Percentiles rank a stretch among this genome's conserved stretches.
phyloP scores from a whole-genome alignment of 2,797 vertebrate genomes.

The Hydrocynus forskahlii region DNA sequence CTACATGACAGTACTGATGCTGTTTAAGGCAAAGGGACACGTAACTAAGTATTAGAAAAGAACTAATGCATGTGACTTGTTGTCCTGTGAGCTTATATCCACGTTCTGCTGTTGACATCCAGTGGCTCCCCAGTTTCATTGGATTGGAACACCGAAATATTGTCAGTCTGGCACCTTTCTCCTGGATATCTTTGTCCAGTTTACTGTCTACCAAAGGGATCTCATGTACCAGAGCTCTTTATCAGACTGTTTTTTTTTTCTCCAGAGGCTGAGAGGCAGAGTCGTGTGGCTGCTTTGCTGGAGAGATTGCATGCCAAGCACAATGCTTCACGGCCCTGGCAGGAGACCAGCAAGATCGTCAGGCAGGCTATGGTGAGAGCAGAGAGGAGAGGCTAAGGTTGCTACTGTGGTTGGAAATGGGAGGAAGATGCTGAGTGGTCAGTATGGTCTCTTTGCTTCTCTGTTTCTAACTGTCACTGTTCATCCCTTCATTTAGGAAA shows the following conservation, averaged over 20 bases:
- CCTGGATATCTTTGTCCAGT: too few species aligned
- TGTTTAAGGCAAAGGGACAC: too few species aligned
- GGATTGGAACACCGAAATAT: too few species aligned
- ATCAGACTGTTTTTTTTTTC: neutral
- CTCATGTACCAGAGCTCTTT: neutral
- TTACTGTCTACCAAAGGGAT: too few species aligned
- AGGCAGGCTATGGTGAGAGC: conserved; percentile 93
- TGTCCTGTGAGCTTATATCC: too few species aligned
- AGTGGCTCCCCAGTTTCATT: too few species aligned
- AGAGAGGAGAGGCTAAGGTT: neutral
- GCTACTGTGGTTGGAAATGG: neutral
- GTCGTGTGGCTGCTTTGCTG: conserved; percentile 88
- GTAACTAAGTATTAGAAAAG: too few species aligned
- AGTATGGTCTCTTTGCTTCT: neutral
- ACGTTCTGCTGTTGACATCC: too few species aligned
- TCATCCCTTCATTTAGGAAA: conserved; percentile 81
- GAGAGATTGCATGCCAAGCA: conserved; percentile 94
- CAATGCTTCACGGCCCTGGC: conserved; percentile 92
- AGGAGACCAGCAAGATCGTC: conserved; percentile 95
- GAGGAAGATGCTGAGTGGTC: neutral
- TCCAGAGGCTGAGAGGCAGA: conserved; percentile 90
- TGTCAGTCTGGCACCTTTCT: too few species aligned
- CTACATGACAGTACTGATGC: too few species aligned
- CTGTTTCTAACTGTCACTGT: neutral
- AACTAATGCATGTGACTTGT: too few species aligned